A percentile compares a stretch with the other conserved stretches of the same genome.
Conservation (phyloP, 2,797 vertebrate species). For the Sciurus carolinensis region DNA sequence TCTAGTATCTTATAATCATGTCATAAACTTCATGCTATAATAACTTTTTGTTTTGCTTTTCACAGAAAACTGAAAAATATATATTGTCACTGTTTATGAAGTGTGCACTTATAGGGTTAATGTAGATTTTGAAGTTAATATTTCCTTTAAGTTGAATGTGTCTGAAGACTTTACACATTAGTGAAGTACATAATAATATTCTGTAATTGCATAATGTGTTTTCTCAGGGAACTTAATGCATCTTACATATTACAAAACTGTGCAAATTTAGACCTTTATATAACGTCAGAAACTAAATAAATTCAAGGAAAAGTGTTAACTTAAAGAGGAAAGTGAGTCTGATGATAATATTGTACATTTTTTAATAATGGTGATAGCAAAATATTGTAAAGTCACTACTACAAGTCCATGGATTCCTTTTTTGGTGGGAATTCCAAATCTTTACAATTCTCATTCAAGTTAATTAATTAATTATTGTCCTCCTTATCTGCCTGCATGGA, state of each 20-base stretch:
- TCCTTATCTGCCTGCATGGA: neutral
- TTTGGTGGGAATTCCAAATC: fast-evolving
- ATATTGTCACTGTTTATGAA: slow-evolving; percentile 47
- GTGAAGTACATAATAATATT: slow-evolving; percentile 68
- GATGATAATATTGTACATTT: slow-evolving; percentile 37
- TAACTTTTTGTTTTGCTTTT: slow-evolving; percentile 66
- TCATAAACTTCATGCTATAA: slow-evolving; percentile 33
- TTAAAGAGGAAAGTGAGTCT: slow-evolving; percentile 19
- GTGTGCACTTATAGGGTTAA: neutral
- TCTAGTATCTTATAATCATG: slow-evolving; percentile 27
- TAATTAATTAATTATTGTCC: neutral
- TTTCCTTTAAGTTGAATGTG: slow-evolving; percentile 52
- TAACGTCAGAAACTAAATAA: slow-evolving; percentile 45
- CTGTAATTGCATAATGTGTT: slow-evolving; percentile 62
- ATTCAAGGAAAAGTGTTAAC: slow-evolving; percentile 53
- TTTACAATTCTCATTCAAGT: neutral
- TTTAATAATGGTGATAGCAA: slow-evolving; percentile 42
- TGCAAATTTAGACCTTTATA: slow-evolving; percentile 22
- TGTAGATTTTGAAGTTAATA: slow-evolving; percentile 67
- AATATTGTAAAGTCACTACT: slow-evolving; percentile 14
- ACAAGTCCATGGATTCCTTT: neutral
- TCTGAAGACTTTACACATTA: slow-evolving; percentile 31
- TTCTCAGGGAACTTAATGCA: slow-evolving; percentile 46
- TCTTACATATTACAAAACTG: slow-evolving; percentile 58
- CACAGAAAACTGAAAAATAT: slow-evolving; percentile 44